phyloP scores from a whole-genome alignment of 2,113 vertebrate species.

The Anthoscopus minutus region DNA sequence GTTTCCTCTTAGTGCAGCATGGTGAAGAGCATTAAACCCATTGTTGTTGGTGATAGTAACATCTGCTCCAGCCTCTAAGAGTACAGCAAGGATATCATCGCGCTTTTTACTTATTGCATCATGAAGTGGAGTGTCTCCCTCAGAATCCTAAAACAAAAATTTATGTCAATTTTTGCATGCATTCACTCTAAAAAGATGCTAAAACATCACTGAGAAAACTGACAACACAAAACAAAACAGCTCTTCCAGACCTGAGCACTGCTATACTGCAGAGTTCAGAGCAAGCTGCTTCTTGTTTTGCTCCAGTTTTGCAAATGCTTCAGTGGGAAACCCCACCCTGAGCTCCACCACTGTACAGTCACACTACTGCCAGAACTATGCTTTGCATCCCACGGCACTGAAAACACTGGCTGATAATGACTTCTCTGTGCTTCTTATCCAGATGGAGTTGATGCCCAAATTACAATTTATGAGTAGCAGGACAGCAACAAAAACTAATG shows the following conservation, averaged over 20 bases:
- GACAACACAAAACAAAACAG: not conserved
- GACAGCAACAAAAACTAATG: not conserved
- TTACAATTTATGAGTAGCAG: not conserved
- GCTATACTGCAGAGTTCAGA: not conserved
- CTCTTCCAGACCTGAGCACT: not conserved
- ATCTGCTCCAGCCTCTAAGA: constrained; percentile 94
- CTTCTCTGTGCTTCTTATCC: not conserved
- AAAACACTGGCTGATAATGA: not conserved
- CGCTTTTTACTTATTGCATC: constrained; percentile 99
- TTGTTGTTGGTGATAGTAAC: constrained; percentile 99
- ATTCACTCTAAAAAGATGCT: not conserved
- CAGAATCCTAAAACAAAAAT: constrained; percentile 82
- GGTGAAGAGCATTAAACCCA: constrained; percentile 96
- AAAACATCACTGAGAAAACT: not conserved
- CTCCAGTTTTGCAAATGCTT: not conserved
- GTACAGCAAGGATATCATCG: constrained; percentile 95
- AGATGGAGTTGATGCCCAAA: not conserved
- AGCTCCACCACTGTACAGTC: not conserved
- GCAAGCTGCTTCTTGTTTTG: not conserved
- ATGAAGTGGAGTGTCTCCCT: constrained; percentile 94
- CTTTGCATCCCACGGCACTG: not conserved
- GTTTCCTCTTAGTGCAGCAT: constrained; percentile 94
- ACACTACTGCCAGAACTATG: not conserved
- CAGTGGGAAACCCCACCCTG: not conserved
- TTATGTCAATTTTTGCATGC: not conserved